These are phyloP conservation scores for Sylvilagus floridanus DNA, from an alignment of 2,797 vertebrate genomes.

Conservation along the genomic window DNA sequence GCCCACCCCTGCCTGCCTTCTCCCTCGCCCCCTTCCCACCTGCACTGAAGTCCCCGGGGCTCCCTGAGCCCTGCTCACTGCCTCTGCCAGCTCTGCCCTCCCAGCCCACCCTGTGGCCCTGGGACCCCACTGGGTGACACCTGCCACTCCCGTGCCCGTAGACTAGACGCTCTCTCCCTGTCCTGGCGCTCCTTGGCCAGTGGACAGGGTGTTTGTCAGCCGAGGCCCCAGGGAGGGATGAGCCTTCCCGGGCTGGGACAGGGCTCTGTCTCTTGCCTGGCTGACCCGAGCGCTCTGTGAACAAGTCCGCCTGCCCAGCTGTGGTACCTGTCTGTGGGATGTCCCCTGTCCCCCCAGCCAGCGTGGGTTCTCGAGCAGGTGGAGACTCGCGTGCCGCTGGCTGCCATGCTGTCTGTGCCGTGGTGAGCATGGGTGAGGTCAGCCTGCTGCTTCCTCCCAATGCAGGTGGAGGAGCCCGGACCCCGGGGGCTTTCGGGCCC, in stretches of 20 bases:
- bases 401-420: too few species aligned
- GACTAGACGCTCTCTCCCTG: neutral
- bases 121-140: fast-evolving
- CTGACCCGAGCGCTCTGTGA: neutral
- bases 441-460: too few species aligned
- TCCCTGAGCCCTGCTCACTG: neutral
- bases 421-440: too few species aligned
- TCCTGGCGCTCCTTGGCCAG: neutral
- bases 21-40: fast-evolving
- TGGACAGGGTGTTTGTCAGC: fast-evolving
- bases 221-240: fast-evolving
- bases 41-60: fast-evolving
- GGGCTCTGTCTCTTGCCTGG: neutral
- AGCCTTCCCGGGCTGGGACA: fast-evolving
- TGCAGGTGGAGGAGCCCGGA: too few species aligned
- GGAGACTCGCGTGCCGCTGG: too few species aligned
- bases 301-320: too few species aligned
- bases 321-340: too few species aligned
- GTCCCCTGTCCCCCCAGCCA: too few species aligned
- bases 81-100: neutral
- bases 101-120: neutral
- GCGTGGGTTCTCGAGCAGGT: too few species aligned
- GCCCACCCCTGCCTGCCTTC: fast-evolving
- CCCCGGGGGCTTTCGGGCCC: too few species aligned
- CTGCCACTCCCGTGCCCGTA: neutral